Percentiles rank a stretch among this genome's conserved stretches.
Conservation (phyloP, 2,113 vertebrate species). For the Hemicordylus capensis region DNA sequence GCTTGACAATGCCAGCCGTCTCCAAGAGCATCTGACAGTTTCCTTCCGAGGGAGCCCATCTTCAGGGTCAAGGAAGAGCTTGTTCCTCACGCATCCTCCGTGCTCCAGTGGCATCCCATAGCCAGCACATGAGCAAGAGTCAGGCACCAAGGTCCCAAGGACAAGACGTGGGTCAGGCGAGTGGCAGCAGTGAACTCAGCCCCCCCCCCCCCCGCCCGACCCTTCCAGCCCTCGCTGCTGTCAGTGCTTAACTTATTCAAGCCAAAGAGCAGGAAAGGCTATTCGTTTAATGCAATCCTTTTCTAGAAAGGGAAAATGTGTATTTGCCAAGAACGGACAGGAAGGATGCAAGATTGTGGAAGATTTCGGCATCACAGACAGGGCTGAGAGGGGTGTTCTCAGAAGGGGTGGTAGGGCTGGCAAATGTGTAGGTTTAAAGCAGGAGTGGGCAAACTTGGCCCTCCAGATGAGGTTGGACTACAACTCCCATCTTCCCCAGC, state of each 20-base stretch:
- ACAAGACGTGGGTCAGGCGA: not conserved
- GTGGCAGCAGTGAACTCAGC: not conserved
- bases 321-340: not conserved
- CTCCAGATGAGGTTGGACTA: too few relatives aligned
- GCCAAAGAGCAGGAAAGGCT: not conserved
- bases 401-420: accelerated
- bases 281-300: accelerated
- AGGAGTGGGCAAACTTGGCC: not conserved
- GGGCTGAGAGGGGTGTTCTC: accelerated
- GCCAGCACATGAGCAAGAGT: accelerated
- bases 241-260: not conserved
- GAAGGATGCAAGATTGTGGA: not conserved
- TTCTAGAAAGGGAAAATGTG: not conserved
- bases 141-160: not conserved
- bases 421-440: not conserved
- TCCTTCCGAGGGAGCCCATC: slow-evolving; percentile 15
- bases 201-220: too few relatives aligned
- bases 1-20: slow-evolving; percentile 2
- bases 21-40: slow-evolving; percentile 35
- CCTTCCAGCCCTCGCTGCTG: not conserved
- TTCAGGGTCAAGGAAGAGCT: slow-evolving; percentile 18
- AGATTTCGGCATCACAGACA: not conserved
- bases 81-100: not conserved
- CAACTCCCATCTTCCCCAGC: too few relatives aligned
- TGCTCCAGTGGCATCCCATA: accelerated